Base-by-base conservation (phyloP, 2,888 invertebrate genomes). In the Dilophus febrilis region DNA sequence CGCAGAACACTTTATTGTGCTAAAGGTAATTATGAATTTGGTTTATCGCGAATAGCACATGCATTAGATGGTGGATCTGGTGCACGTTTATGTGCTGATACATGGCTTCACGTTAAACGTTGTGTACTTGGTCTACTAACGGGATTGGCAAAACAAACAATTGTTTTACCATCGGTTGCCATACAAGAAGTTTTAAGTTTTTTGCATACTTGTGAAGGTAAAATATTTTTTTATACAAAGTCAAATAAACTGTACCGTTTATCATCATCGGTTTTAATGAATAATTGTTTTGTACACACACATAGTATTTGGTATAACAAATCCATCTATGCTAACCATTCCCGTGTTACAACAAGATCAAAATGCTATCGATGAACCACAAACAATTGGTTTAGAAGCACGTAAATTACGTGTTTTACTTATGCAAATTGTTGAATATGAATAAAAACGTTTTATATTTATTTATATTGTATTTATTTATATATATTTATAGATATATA, bases 1-100 rank as follows among this genome's bases (percentile, higher is more conserved):
- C 62, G 34, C 54, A 76, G 77, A 12, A 98, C 97, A 1, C 64
- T 98, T 29, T 98, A 98, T 59, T 98, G 97, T 57, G 88, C 95
- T 3, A 98, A 97, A 64, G 94, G 94, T 1, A 98, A 98, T 64
- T 98, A 92, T 53, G 97, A 98, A 61, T 98, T 98, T 63, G 98
- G 98, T 2, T 85, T 98, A 51, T 92, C 94, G 0, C 71, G 97
- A 45, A 88, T 98, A 1, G 92, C 97, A 55, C 95, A 97, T 62
- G 95, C 95, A 30, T 64, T 98, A 42, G 64, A 64, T 41, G 59
- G 60, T 16, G 64, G 60, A 3, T 57, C 60, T 4, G 59, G 62
- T 1, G 51, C 58, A 2, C 86, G 95, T 56, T 69, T 98, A 8
- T 95, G 97, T 13, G 91, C 94, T 1, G 97, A 98, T 56, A 98